phyloP scores from a whole-genome alignment of 2,888 invertebrate species.

The Achlya flavicornis region DNA sequence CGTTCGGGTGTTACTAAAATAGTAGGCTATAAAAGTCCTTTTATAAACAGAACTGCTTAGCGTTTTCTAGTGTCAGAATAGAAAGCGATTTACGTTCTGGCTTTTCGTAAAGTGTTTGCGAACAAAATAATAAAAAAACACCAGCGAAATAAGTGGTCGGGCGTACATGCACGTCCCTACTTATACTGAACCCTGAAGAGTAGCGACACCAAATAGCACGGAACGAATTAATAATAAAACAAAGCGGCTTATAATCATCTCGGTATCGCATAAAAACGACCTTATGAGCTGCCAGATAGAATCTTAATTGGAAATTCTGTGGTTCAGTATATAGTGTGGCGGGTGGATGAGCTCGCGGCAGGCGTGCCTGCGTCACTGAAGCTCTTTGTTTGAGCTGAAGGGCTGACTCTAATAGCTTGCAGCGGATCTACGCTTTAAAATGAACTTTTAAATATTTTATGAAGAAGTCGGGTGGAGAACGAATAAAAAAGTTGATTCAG shows the following conservation, averaged over 20 bases:
- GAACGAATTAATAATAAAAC: slow-evolving; percentile 77
- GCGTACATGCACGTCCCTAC: slow-evolving; percentile 61
- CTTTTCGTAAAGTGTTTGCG: slow-evolving; percentile 15
- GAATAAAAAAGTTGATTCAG: slow-evolving; percentile 49
- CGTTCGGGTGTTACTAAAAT: background rate
- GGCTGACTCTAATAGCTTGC: slow-evolving; percentile 82
- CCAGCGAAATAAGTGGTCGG: slow-evolving; percentile 57
- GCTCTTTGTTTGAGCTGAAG: slow-evolving; percentile 82
- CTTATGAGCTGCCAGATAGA: slow-evolving; percentile 65
- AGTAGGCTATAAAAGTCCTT: background rate
- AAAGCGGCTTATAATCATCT: slow-evolving; percentile 67
- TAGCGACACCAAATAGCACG: slow-evolving; percentile 79
- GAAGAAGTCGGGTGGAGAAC: slow-evolving; percentile 57
- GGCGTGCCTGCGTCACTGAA: slow-evolving; percentile 70
- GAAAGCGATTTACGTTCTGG: background rate
- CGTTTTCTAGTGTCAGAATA: slow-evolving; percentile 13
- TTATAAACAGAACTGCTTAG: background rate
- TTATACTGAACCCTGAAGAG: slow-evolving; percentile 71
- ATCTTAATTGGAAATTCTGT: slow-evolving; percentile 71
- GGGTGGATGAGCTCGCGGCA: slow-evolving; percentile 64
- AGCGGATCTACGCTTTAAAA: slow-evolving; percentile 79
- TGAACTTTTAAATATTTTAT: slow-evolving; percentile 81
- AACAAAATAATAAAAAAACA: slow-evolving; percentile 46
- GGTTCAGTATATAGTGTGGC: slow-evolving; percentile 62
- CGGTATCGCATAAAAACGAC: slow-evolving; percentile 58